A percentile compares a stretch with the other conserved stretches of the same genome.
Evolutionary conservation across 1,140 invertebrate genomes (phyloP).

Genomic region (Melanaphis sacchari): DNA sequence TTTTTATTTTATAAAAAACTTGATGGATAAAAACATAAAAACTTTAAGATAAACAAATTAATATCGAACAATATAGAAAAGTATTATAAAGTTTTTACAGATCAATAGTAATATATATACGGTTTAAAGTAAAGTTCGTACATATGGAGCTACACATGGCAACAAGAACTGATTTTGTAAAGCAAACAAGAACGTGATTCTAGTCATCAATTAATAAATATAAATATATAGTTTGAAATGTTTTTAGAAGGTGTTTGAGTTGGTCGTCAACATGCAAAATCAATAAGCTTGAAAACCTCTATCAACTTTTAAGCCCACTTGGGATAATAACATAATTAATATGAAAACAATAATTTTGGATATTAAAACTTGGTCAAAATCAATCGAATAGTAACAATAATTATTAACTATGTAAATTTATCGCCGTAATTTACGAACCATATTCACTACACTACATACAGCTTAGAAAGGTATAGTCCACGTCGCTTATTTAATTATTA

Average conservation of each 20-base stretch:
- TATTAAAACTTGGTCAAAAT: background rate
- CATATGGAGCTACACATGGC: background rate
- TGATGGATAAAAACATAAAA: background rate
- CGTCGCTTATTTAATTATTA: background rate
- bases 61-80: constrained; percentile 3
- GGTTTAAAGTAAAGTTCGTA: background rate
- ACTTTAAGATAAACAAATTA: constrained; percentile 9
- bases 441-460: background rate
- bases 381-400: background rate
- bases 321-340: background rate
- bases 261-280: background rate
- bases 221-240: background rate
- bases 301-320: background rate
- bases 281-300: background rate
- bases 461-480: background rate
- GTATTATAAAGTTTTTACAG: background rate
- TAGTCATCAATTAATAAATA: background rate
- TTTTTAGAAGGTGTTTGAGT: background rate
- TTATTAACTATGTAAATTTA: background rate
- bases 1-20: background rate
- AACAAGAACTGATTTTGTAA: background rate
- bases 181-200: background rate
- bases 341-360: background rate
- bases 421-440: background rate
- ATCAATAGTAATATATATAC: background rate